Evolutionary conservation across 2,113 vertebrate species (phyloP).

Genomic region (Podarcis cretensis): DNA sequence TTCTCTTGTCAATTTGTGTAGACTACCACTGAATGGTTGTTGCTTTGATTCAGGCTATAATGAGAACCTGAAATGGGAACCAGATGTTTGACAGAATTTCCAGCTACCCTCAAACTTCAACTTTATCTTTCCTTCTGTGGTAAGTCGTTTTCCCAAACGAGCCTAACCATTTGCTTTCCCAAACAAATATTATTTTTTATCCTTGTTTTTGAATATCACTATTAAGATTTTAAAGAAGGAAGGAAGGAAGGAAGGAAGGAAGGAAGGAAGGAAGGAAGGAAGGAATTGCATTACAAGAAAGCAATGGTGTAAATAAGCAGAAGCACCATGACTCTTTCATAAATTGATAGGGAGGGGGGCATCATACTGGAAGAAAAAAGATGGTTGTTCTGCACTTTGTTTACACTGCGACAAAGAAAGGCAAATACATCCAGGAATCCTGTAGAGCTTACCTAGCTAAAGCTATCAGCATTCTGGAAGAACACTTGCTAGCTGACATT

Average conservation of each 20-base stretch:
- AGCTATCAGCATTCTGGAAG: no score
- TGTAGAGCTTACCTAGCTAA: no score
- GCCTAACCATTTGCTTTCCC: background rate
- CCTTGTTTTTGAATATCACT: background rate
- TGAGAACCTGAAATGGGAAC: conserved; percentile 68
- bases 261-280: no score
- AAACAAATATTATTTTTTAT: background rate
- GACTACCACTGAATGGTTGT: conserved; percentile 68
- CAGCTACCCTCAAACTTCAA: conserved; percentile 47
- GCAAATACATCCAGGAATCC: background rate
- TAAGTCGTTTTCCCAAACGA: background rate
- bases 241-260: no score
- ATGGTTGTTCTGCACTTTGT: background rate
- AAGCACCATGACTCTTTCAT: background rate
- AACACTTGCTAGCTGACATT: no score
- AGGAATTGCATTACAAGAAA: background rate
- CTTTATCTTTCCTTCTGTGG: conserved; percentile 48
- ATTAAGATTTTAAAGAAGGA: background rate
- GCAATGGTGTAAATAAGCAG: background rate
- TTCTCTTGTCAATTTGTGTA: conserved; percentile 65
- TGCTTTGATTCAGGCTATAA: conserved; percentile 70
- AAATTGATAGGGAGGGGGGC: background rate
- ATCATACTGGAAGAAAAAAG: background rate
- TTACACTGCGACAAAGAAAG: background rate
- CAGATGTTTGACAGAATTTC: conserved; percentile 69